phyloP scores from a whole-genome alignment of 2,113 vertebrate species.

The Oreochromis tanganicae region DNA sequence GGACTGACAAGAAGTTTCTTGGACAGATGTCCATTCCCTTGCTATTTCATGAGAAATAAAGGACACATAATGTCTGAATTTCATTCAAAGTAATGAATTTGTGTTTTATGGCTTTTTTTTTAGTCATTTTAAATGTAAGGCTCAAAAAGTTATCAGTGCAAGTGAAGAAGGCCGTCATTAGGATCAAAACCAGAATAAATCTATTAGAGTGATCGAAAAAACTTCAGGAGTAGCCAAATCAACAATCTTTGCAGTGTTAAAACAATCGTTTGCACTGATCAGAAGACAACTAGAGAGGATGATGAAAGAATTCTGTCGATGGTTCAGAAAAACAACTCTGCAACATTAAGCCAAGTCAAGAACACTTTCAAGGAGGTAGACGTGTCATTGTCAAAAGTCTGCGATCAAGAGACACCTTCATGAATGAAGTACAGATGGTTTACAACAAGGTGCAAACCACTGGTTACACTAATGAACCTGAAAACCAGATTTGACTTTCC shows the following conservation, averaged over 20 bases:
- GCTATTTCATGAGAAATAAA: not conserved
- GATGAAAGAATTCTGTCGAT: not conserved
- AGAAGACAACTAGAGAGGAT: not conserved
- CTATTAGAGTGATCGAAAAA: not conserved
- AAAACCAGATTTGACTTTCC: not conserved
- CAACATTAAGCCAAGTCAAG: not conserved
- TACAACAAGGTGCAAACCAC: not conserved
- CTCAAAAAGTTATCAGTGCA: not conserved
- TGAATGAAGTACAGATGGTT: not conserved
- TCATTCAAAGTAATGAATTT: not conserved
- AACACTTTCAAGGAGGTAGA: not conserved
- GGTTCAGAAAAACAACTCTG: not conserved
- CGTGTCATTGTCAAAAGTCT: not conserved
- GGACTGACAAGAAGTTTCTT: not conserved
- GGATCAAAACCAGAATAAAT: not conserved
- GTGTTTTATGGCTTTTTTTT: not conserved
- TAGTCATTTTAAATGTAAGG: not conserved
- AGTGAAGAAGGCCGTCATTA: not conserved
- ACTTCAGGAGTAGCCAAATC: not conserved
- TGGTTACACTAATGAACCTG: not conserved
- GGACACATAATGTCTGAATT: not conserved
- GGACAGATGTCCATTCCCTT: not conserved
- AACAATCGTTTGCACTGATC: not conserved
- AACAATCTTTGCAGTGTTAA: not conserved
- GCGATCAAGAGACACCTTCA: not conserved